These are phyloP conservation scores for Erynnis tages DNA, from an alignment of 2,888 invertebrate genomes.

Conservation along the genomic window DNA sequence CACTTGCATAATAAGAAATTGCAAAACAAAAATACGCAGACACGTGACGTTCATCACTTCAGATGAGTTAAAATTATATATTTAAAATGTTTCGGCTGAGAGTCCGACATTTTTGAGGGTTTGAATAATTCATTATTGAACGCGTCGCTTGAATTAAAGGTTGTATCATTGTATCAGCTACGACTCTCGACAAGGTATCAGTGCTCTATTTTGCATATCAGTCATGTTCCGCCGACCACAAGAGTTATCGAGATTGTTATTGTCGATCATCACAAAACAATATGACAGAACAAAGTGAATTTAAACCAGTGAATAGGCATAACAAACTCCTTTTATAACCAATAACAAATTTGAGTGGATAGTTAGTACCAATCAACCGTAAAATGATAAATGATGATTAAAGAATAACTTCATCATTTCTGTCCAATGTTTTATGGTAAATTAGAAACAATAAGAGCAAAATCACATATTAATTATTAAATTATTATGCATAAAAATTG, in stretches of 20 bases:
- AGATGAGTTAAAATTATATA: conserved; percentile 38
- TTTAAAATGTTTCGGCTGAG: conserved; percentile 47
- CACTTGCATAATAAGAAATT: conserved; percentile 20
- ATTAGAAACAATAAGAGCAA: too few species aligned
- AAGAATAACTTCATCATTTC: too few species aligned
- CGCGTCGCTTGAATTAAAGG: conserved; percentile 59
- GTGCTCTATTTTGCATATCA: conserved; percentile 65
- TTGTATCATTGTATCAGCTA: conserved; percentile 38
- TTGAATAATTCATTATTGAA: conserved; percentile 68
- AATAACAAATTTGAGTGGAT: neutral
- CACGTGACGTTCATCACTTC: conserved; percentile 30
- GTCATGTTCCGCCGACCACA: conserved; percentile 40
- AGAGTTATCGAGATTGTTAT: conserved; percentile 19
- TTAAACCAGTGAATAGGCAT: conserved; percentile 7
- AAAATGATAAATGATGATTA: too few species aligned
- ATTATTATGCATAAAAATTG: too few species aligned
- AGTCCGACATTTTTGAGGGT: conserved; percentile 39
- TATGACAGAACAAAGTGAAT: conserved; percentile 21
- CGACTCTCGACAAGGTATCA: conserved; percentile 49
- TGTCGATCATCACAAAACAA: conserved; percentile 18
- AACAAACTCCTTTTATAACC: neutral
- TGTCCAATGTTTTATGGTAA: too few species aligned
- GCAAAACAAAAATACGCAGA: neutral
- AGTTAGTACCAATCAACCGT: too few species aligned
- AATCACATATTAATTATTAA: too few species aligned